Evolutionary conservation across 2,113 vertebrate species (phyloP).

Genomic region (Aptenodytes patagonicus): DNA sequence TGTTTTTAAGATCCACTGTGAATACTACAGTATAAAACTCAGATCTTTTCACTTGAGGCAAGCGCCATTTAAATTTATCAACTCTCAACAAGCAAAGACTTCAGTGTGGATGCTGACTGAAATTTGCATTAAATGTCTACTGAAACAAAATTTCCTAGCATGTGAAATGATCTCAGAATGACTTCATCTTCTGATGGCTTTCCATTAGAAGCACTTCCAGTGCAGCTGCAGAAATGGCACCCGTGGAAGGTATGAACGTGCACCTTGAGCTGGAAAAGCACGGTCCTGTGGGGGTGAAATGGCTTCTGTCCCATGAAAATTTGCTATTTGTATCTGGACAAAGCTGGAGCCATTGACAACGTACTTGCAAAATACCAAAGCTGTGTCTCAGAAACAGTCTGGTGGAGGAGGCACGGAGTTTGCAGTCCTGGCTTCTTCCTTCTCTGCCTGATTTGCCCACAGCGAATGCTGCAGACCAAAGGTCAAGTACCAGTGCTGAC

Average conservation of each 20-base stretch:
- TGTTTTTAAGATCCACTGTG: neutral
- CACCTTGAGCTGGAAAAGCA: neutral
- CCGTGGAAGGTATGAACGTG: neutral
- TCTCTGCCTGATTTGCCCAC: neutral
- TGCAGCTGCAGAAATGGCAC: neutral
- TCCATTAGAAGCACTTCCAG: neutral
- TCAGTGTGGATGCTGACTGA: neutral
- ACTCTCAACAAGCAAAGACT: neutral
- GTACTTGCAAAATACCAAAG: rapidly evolving
- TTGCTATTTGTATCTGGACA: rapidly evolving
- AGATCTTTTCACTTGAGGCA: neutral
- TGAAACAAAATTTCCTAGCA: neutral
- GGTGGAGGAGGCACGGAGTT: rapidly evolving
- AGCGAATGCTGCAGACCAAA: neutral
- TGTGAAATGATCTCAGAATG: neutral
- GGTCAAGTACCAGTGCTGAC: neutral
- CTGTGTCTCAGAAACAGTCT: neutral
- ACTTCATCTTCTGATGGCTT: neutral
- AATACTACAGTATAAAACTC: neutral
- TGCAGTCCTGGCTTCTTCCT: neutral
- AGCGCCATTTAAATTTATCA: neutral
- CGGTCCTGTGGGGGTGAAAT: rapidly evolving
- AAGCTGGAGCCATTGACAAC: rapidly evolving
- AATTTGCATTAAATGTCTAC: neutral
- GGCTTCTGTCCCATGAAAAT: neutral